Evolutionary conservation across 30 jellyfish, hydroid and myxozoan genomes (phyloP).

Genomic region (Pelagia noctiluca): DNA sequence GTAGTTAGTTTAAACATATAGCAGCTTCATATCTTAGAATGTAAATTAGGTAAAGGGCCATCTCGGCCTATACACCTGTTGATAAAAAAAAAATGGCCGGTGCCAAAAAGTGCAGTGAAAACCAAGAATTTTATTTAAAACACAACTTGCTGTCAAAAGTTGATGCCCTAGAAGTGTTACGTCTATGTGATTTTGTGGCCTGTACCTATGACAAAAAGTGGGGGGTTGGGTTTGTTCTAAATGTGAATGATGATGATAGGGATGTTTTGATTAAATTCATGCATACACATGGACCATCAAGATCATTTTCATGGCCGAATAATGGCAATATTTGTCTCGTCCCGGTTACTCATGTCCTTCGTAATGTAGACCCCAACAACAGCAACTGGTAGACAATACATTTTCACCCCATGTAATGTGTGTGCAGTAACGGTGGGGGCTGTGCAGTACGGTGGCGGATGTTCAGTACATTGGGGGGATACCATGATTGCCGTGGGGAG

Average conservation of each 20-base stretch:
- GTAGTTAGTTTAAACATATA: too few relatives aligned
- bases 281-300: slow-evolving; percentile 45
- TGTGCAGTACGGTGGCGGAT: too few relatives aligned
- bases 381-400: slow-evolving; percentile 14
- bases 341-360: background rate
- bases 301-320: slow-evolving; percentile 12
- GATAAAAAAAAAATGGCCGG: background rate
- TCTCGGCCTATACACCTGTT: too few relatives aligned
- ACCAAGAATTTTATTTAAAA: too few relatives aligned
- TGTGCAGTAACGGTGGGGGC: too few relatives aligned
- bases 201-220: background rate
- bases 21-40: too few relatives aligned
- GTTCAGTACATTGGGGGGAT: too few relatives aligned
- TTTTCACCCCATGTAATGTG: background rate
- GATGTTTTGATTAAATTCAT: slow-evolving; percentile 1
- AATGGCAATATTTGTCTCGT: slow-evolving; percentile 5
- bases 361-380: slow-evolving; percentile 1
- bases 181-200: background rate
- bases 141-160: too few relatives aligned
- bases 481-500: too few relatives aligned
- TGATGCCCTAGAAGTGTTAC: too few relatives aligned
- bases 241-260: slow-evolving; percentile 5
- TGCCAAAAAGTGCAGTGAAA: too few relatives aligned
- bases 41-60: too few relatives aligned
- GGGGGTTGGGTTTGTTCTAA: slow-evolving; percentile 16